Base-by-base conservation (phyloP, 2,888 invertebrate species). In the Brachyptera putata region DNA sequence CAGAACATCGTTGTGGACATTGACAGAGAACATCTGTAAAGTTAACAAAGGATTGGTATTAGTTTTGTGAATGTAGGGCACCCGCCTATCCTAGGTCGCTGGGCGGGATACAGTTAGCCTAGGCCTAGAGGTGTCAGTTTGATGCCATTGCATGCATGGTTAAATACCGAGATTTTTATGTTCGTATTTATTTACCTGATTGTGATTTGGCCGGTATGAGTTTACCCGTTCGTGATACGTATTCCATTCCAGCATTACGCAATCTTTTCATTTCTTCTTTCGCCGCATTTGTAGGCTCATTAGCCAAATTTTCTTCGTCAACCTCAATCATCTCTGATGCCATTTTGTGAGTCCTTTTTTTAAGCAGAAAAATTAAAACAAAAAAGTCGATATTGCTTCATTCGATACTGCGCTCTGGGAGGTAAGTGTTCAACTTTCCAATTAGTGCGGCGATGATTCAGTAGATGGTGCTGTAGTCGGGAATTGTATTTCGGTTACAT, bases 1-100 rank as follows among this genome's bases (percentile, higher is more conserved):
- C 75, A 66, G 77, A 77, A 70, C 80, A 80, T 73, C 76, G 77
- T 72, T 79, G 79, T 11, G 79, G 79, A 67, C 80, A 80, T 63
- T 76, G 76, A 69, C 80, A 80, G 43, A 79, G 68, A 63, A 76
- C 75, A 36, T 77, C 79, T 77, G 73, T 60, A 73, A 75, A 64
- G 58, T 67, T 67, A 59, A 68, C 58, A 48, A 59, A 5, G 18
- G 21, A 41, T 41, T 11, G 16, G 21, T 41, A 9, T 16, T 41
- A 9, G 3, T 18, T 26, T 14, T 11, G 7, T 1, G 11, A 34
- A 53, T 34, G 53, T 53, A 53, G 53, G 53, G 21, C 53, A 53
- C 22, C 46, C n/a, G 2, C 34, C 36, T 21, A 30, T 21, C 30
- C 30, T 7, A 30, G 30, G 7, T 30, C 5, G 30, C 30, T 7